Evolutionary conservation across 2,888 invertebrate species (phyloP).

Genomic region (Eilema griseolum): DNA sequence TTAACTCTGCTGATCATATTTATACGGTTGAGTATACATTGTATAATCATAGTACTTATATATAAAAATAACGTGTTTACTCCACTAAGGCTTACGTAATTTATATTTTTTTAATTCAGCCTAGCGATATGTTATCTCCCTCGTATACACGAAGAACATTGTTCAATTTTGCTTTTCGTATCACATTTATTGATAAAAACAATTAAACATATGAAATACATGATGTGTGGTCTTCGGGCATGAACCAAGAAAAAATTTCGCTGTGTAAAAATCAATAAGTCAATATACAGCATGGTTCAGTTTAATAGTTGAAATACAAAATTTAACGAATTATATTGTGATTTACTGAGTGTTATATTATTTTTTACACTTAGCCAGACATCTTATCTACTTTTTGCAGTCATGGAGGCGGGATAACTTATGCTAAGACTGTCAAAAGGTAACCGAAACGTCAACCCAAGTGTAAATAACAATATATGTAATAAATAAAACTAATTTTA

Average conservation of each 20-base stretch:
- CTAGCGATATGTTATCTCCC: constrained; percentile 68
- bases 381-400: too few relatives aligned
- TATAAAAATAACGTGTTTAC: constrained; percentile 66
- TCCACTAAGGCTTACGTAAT: constrained; percentile 55
- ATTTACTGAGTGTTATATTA: too few relatives aligned
- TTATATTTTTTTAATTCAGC: constrained; percentile 64
- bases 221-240: constrained; percentile 17
- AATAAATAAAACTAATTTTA: too few relatives aligned
- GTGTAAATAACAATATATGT: too few relatives aligned
- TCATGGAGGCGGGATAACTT: too few relatives aligned
- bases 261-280: not conserved
- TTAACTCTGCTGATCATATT: not conserved
- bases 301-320: not conserved
- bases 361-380: too few relatives aligned
- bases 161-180: constrained; percentile 31
- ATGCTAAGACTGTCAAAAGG: too few relatives aligned
- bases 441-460: too few relatives aligned
- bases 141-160: constrained; percentile 33
- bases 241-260: not conserved
- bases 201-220: constrained; percentile 8
- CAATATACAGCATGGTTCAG: not conserved
- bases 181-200: constrained; percentile 34
- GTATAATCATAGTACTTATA: not conserved
- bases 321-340: too few relatives aligned
- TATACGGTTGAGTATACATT: constrained; percentile 1